phyloP scores from a whole-genome alignment of 2,888 invertebrate species.

The Erpobdella octoculata region DNA sequence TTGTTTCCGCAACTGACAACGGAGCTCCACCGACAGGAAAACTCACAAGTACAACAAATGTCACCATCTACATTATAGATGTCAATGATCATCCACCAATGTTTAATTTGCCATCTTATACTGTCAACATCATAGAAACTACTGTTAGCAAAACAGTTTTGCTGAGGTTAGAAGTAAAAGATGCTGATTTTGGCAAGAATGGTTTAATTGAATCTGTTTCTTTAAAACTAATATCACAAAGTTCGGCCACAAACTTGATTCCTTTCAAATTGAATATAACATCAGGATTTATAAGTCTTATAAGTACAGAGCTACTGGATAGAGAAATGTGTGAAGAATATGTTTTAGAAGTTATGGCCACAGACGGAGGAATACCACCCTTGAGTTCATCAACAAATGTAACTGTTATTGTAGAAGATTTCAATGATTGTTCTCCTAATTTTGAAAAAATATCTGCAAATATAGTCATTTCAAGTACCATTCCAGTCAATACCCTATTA shows the following conservation, averaged over 20 bases:
- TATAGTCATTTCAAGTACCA: background rate
- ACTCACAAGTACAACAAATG: slow-evolving; percentile 13
- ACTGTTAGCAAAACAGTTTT: background rate
- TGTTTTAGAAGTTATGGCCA: background rate
- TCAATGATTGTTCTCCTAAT: background rate
- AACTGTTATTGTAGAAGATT: background rate
- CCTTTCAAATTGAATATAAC: background rate
- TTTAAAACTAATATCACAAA: background rate
- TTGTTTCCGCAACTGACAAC: slow-evolving; percentile 22
- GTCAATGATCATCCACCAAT: slow-evolving; percentile 28
- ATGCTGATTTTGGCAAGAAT: slow-evolving; percentile 24
- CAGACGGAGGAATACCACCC: background rate
- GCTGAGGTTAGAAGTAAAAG: slow-evolving; percentile 11
- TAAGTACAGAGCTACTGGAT: background rate
- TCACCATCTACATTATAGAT: slow-evolving; percentile 20
- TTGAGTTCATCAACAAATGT: background rate
- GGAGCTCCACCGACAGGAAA: slow-evolving; percentile 28
- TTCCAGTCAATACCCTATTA: background rate
- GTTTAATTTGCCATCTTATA: slow-evolving; percentile 3
- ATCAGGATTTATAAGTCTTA: background rate
- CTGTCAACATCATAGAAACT: slow-evolving; percentile 7
- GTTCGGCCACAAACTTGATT: too few relatives aligned
- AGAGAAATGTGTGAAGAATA: background rate
- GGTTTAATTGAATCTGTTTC: background rate
- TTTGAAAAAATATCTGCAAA: background rate